Evolutionary conservation across 2,797 vertebrate genomes (phyloP), one percentile per base, ranked within the genome.

Genomic region (Anguilla marmorata): DNA sequence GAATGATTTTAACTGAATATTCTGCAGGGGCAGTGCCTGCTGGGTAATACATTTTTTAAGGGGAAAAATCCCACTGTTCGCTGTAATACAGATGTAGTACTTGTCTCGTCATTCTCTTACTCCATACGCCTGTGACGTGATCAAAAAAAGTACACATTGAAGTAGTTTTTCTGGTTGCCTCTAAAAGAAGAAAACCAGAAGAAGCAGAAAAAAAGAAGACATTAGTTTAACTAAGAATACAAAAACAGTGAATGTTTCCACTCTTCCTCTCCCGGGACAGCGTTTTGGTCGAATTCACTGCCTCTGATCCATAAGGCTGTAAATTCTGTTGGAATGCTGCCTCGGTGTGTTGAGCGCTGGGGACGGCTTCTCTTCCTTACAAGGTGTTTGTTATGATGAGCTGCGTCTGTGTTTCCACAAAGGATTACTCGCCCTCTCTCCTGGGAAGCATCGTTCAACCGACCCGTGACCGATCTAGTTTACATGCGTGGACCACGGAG

Each of bases 361-460:
- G 4, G 82, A 24, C n/a, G 16, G 21, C 5, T 50, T 12, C 27
- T 58, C 90, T 86, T 90, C 93, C 93, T 90, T 93, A 92, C 30
- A 93, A 90, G 92, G 92, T 92, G 90, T 89, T 90, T 90, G 90
- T 91, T 91, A 89, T 87, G 86, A 90, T 88, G 86, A 89, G 54
- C 45, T 86, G 48, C 50, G 60, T 80, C 86, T 66, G 2, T 82
- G 87, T 83, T 5, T 3, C 69, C 84, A 58, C 52, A 7, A 66
- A 54, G 54, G 76, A 76, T 87, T 88, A 30, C 41, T 88, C 87
- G 2, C 58, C 0, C 41, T n/a, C 54, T 90, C 86, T 91, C 88
- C 89, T 83, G 37, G 45, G 56, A 3, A 19, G 27, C 9, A 58
- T 83, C 56, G 66, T 45, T n/a, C 3, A 30, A 60, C 79, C 37